These are phyloP conservation scores for Heliornis fulica DNA, from an alignment of 2,113 vertebrate species.

Conservation along the genomic window DNA sequence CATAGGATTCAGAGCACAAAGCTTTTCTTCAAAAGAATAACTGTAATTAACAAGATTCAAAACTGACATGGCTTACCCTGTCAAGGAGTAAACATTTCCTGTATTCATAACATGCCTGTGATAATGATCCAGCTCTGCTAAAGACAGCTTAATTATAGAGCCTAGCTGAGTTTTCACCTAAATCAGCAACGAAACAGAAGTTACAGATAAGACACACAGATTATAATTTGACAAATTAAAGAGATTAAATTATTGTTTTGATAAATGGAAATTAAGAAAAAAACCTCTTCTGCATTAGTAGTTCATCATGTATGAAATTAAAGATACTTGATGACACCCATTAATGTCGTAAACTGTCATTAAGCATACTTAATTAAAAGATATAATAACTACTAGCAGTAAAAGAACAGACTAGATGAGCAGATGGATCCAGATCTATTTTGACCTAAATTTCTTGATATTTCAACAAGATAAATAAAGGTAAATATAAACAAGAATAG, in stretches of 20 bases:
- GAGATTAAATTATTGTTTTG: neutral
- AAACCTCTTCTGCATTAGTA: neutral
- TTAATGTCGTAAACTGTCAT: neutral
- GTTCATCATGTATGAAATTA: neutral
- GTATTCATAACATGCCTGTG: neutral
- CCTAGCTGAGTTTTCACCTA: neutral
- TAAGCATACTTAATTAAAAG: slow-evolving; percentile 30
- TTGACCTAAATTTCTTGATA: slow-evolving; percentile 43
- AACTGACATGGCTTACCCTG: neutral
- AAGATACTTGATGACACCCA: neutral
- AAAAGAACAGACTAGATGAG: slow-evolving; percentile 59
- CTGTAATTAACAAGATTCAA: neutral
- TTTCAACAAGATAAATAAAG: slow-evolving; percentile 40
- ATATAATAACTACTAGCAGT: slow-evolving; percentile 5
- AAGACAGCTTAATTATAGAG: neutral
- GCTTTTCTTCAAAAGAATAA: neutral
- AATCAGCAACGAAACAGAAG: neutral
- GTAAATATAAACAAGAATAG: slow-evolving; percentile 55
- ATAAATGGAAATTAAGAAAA: neutral
- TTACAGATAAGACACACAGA: neutral
- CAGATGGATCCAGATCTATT: slow-evolving; percentile 49
- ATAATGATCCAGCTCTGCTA: neutral
- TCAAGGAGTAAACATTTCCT: neutral
- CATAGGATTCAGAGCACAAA: neutral
- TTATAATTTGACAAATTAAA: neutral